Evolutionary conservation across 2,888 invertebrate genomes (phyloP), one percentile per base, ranked within the genome.

Genomic region (Iphiclides podalirius): DNA sequence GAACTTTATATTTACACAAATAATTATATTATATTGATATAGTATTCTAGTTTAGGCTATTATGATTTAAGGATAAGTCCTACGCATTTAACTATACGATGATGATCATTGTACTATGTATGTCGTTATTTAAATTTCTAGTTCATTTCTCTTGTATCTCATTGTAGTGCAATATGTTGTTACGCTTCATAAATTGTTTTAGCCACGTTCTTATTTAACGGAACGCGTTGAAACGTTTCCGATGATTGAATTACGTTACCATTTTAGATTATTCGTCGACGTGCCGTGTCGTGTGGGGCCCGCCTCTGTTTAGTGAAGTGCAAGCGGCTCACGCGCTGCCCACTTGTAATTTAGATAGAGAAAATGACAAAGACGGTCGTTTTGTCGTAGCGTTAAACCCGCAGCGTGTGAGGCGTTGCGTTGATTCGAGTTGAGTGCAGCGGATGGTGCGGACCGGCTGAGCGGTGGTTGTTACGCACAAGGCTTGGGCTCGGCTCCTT

Each of bases 1-100:
- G 88, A 86, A 79, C 82, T 86, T 85, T 88, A 90, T 90, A 90
- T 89, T 89, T 89, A 89, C 85, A 89, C 84, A 88, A 82, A 89
- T 82, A 84, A 84, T 83, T 82, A 83, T 78, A 84, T 87, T 89
- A 87, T 88, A 89, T 84, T 81, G 76, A 87, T 85, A 86, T 86
- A 87, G 82, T 89, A 87, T 87, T 87, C 85, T 89, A 89, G 89
- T 80, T 87, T 85, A 89, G 85, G 84, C 79, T 70, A 78, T 81
- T 87, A 81, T 87, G 76, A 81, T 84, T 87, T 86, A 80, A 64
- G 66, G 70, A 64, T 85, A 78, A 80, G 82, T 75, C 66, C 70
- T 73, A 69, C 77, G 72, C 73, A 72, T 72, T 72, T 70, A 72
- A 65, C 64, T 62, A 70, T 64, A 65, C 67, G 61, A 57, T 55